Evolutionary conservation across 2,113 vertebrate genomes (phyloP), one percentile per base, ranked within the genome.

Genomic region (Donacobius atricapilla): DNA sequence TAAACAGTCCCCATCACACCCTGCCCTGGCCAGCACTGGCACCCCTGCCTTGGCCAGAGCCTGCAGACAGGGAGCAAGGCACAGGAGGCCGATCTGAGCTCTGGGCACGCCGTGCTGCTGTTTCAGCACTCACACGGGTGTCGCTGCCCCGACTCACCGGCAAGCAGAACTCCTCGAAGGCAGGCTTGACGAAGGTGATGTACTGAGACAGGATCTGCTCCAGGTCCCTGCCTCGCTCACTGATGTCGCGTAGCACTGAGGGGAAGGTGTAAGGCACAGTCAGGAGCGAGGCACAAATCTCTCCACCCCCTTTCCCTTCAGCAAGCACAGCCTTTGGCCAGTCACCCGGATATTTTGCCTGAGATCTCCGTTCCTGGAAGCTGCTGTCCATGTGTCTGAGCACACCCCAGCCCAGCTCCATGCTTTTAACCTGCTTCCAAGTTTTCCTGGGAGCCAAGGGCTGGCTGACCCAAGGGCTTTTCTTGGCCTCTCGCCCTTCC

Each of bases 111-210:
- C 66, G 47, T 2, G 60, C 72, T 70, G 45, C 58, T 28, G 25
- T 11, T 61, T 3, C 42, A 58, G 16, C 47, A 16, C 20, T 58
- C 27, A 2, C 0, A 0, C 0, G 22, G 20, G 14, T 13, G 47
- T 33, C 56, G 4, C 24, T 66, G 33, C 54, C 60, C 44, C 35
- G 61, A 98, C 99, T 99, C 97, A 99, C 99, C 78, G 99, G 99
- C 97, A 99, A 97, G 96, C 99, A 99, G 98, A 99, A 99, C 96
- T 99, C 99, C 96, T 99, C 99, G 8, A 99, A 99, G 96, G 99
- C 99, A 17, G 99, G 99, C 96, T 99, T 99, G 88, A 99, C 99
- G 9, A 99, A 99, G 3, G 98, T 99, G 85, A 99, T 99, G 93
- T 99, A 99, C 96, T 99, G 99, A 25, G 98, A 96, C 25, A 99